Conservation (phyloP, 92 coral and sea anemone species). For the Bergia puertoricense region DNA sequence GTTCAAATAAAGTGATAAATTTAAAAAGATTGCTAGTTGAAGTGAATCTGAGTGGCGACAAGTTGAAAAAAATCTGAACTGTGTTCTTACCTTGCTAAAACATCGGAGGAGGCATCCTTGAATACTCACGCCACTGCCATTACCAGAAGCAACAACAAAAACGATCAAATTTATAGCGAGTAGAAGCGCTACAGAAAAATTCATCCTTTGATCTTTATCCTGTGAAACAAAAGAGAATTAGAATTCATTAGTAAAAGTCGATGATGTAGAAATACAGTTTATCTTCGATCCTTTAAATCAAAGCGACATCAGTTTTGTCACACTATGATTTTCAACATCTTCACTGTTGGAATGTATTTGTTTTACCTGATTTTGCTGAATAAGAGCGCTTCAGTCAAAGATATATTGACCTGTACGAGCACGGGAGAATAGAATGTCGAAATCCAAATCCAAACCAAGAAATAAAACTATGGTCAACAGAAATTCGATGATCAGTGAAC, state of each 20-base stretch:
- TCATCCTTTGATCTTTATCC: constrained; percentile 5
- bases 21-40: neutral
- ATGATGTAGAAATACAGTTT: neutral
- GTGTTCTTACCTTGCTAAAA: neutral
- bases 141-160: neutral
- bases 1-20: too few species aligned
- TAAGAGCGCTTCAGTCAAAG: neutral
- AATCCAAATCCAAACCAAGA: neutral
- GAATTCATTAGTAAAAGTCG: neutral
- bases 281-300: neutral
- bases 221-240: constrained; percentile 5
- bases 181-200: neutral
- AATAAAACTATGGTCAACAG: neutral
- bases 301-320: neutral
- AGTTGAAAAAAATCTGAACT: neutral
- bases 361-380: neutral
- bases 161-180: neutral
- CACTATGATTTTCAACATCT: neutral
- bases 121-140: neutral
- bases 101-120: neutral
- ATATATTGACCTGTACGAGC: neutral
- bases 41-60: neutral
- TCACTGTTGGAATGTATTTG: neutral
- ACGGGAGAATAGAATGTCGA: neutral
- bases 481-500: neutral